Evolutionary conservation across 2,797 vertebrate genomes (phyloP), one percentile per base, ranked within the genome.

Genomic region (Malacoraja senta): DNA sequence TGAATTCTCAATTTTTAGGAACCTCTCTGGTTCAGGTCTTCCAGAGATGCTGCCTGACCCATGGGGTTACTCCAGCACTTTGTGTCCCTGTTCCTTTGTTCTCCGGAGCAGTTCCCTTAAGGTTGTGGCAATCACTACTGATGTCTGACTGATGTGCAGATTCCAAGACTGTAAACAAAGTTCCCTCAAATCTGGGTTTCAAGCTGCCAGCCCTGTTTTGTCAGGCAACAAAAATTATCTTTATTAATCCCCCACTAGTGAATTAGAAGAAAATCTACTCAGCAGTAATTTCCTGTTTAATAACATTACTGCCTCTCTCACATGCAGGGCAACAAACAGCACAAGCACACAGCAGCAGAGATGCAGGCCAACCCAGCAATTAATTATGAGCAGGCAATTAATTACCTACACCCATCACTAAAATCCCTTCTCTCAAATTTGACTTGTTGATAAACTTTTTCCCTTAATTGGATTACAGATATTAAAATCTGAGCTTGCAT

Each of bases 361-460:
- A 93, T 94, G 93, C 95, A 95, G 94, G 94, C 95, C 95, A 95
- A 90, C 83, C 95, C 94, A 94, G 95, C 95, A 95, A 95, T 95
- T 95, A 95, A 95, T 95, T 95, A 95, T 95, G 94, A 95, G 95
- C 95, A 95, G 94, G 95, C 93, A 95, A 95, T 95, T 95, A 95
- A 95, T 95, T 95, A 95, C 94, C 95, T 94, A 94, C 94, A 94
- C 94, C 95, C 95, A 94, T 95, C 95, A 95, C 95, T 94, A 95
- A 95, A 94, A 94, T 95, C 95, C 95, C 95, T 94, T 94, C 94
- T 94, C 95, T 95, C 94, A 94, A 95, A 94, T 79, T 93, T 95
- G 95, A 95, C 95, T 95, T 94, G 95, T 95, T 95, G 95, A 95
- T 95, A 95, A 94, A 95, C 95, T 95, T 95, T 94, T 94, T 94